Evolutionary conservation across 2,888 invertebrate species (phyloP).

Genomic region (Drosophila limbata): DNA sequence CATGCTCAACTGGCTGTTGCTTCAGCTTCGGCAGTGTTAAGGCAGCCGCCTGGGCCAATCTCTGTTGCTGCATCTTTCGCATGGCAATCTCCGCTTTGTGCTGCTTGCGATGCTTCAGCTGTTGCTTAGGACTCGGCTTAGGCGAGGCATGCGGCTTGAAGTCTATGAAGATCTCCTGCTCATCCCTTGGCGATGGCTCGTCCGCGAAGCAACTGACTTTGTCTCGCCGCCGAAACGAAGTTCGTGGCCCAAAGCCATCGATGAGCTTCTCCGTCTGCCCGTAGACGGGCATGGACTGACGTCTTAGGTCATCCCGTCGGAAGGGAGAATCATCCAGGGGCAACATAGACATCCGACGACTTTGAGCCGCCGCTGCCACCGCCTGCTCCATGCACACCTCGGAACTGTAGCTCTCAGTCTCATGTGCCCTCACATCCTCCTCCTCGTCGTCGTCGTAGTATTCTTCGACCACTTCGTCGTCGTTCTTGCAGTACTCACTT

Average conservation of each 20-base stretch:
- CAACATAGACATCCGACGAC: constrained; percentile 79
- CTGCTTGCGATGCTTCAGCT: constrained; percentile 89
- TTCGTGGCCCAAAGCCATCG: constrained; percentile 76
- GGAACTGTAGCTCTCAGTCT: constrained; percentile 73
- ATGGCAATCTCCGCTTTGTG: constrained; percentile 86
- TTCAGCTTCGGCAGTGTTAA: constrained; percentile 66
- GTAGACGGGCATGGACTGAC: constrained; percentile 82
- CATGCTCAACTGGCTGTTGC: constrained; percentile 58
- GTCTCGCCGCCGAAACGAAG: constrained; percentile 70
- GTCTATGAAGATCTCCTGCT: constrained; percentile 94
- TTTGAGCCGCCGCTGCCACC: constrained; percentile 32
- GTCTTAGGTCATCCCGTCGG: constrained; percentile 77
- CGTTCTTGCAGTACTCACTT: constrained; percentile 75
- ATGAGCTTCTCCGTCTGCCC: constrained; percentile 80
- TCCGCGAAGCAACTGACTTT: constrained; percentile 65
- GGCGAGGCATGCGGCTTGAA: constrained; percentile 92
- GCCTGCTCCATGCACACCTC: constrained; percentile 61
- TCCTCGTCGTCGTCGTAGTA: constrained; percentile 69
- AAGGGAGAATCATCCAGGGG: constrained; percentile 71
- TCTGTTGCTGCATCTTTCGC: constrained; percentile 87
- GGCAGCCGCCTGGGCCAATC: constrained; percentile 81
- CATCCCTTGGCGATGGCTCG: constrained; percentile 84
- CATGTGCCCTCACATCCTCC: constrained; percentile 61
- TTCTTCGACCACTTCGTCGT: constrained; percentile 70
- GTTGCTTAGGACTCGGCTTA: constrained; percentile 87